Base-by-base conservation (phyloP, 2,888 invertebrate genomes). In the Pristionchus mayeri region DNA sequence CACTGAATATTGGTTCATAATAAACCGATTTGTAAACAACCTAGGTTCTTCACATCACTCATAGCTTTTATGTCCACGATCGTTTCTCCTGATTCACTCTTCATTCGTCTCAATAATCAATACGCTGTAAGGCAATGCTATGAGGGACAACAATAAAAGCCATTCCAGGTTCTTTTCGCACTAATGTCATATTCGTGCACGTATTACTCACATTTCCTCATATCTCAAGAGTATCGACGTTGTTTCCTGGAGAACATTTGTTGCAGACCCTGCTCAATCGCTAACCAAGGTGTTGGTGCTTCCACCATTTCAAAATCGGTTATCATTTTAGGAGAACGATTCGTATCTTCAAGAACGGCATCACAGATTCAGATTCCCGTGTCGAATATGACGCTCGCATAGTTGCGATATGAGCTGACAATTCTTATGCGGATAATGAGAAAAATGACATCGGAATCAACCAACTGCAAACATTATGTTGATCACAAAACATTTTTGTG, bases 101-200 rank as follows among this genome's bases (percentile, higher is more conserved):
- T 71, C 40, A 40, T 40, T 2, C 37, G 40, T 21, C 37, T 71
- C n/a, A 71, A 71, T 13, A 71, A 71, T n/a, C 71, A 71, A 30
- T 71, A 71, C 71, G 71, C 71, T 0, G 71, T 71, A n/a, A 71
- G 34, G 2, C 1, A 60, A 34, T 16, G 2, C 1, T 6, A 27
- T 6, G n/a, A 40, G n/a, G 16, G n/a, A 71, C 1, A 34, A 11
- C 4, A 71, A 2, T 11, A n/a, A 13, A 9, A 71, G 18, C n/a
- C 18, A 67, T 13, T 40, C 13, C 1, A 71, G 71, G 71, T 71
- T 2, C n/a, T 71, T 18, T 44, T 71, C 24, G 71, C 71, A 2
- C 40, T 71, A 71, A 71, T 71, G 18, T 71, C 71, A 40, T 71
- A 71, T 44, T 71, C 71, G 40, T 40, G 71, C 21, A 71, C 71